Conservation (phyloP, 2,113 vertebrate species). For the Collichthys lucidus region DNA sequence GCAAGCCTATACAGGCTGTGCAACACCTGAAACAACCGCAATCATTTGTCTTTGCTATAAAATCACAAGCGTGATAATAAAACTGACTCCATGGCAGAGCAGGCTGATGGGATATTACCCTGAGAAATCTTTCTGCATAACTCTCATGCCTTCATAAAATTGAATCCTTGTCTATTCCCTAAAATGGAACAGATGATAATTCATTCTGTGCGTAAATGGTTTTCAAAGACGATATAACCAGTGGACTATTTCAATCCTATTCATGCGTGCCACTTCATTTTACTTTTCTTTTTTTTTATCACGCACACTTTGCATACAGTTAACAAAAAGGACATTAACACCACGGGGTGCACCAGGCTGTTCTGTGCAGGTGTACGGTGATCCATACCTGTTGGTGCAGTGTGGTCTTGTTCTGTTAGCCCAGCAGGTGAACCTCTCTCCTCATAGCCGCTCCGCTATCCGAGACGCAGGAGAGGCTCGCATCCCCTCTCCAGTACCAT, state of each 20-base stretch:
- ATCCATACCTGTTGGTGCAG: slow-evolving; percentile 82
- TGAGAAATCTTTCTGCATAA: slow-evolving; percentile 21
- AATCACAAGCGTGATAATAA: slow-evolving; percentile 38
- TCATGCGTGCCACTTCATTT: neutral
- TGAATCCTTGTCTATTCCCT: neutral
- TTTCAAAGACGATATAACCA: slow-evolving; percentile 10
- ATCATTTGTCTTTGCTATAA: slow-evolving; percentile 73
- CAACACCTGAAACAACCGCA: slow-evolving; percentile 74
- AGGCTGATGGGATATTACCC: neutral
- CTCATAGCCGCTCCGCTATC: slow-evolving; percentile 81
- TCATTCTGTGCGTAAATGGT: slow-evolving; percentile 33
- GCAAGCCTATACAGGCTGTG: slow-evolving; percentile 10
- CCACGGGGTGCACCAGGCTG: neutral
- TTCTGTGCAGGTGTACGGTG: slow-evolving; percentile 2
- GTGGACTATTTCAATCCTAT: neutral
- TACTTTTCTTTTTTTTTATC: slow-evolving; percentile 52
- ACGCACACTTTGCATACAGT: slow-evolving; percentile 32
- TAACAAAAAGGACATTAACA: neutral
- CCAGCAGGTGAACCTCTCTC: slow-evolving; percentile 76
- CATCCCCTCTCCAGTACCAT: slow-evolving; percentile 74
- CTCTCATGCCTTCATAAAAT: slow-evolving; percentile 31
- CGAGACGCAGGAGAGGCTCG: slow-evolving; percentile 72
- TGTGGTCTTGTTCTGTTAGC: slow-evolving; percentile 78
- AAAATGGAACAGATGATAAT: slow-evolving; percentile 23
- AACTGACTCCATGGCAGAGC: slow-evolving; percentile 1